These are phyloP conservation scores for Podarcis muralis DNA, from an alignment of 2,113 vertebrate species.

Conservation along the genomic window DNA sequence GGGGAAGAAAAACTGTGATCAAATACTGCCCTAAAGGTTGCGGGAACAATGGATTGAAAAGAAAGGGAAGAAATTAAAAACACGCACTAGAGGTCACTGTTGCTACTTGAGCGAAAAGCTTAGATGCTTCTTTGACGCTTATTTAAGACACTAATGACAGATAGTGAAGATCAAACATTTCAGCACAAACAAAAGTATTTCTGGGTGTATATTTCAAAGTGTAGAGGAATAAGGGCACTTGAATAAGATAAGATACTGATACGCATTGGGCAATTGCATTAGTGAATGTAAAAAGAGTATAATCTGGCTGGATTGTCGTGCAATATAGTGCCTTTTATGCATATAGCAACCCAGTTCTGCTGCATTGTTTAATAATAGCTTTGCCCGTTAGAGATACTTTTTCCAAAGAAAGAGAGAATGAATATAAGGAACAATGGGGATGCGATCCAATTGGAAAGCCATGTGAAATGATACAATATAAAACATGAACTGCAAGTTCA, in stretches of 20 bases:
- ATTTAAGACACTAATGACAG: slow-evolving; percentile 41
- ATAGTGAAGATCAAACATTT: slow-evolving; percentile 60
- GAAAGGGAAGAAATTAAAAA: slow-evolving; percentile 65
- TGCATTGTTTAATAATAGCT: slow-evolving; percentile 59
- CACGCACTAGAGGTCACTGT: slow-evolving; percentile 86
- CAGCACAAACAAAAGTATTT: slow-evolving; percentile 37
- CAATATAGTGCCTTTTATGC: slow-evolving; percentile 46
- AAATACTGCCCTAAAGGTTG: slow-evolving; percentile 76
- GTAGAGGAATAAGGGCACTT: slow-evolving; percentile 53
- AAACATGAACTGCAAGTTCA: slow-evolving; percentile 18
- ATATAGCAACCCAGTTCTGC: slow-evolving; percentile 54
- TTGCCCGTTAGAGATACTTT: slow-evolving; percentile 55
- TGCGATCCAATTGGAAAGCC: slow-evolving; percentile 51
- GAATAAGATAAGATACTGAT: slow-evolving; percentile 55
- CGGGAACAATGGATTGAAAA: slow-evolving; percentile 64
- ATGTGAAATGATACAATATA: slow-evolving; percentile 40
- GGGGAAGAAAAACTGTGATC: slow-evolving; percentile 59
- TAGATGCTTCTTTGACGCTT: slow-evolving; percentile 40
- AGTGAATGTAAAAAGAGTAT: not conserved
- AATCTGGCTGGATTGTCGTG: slow-evolving; percentile 22
- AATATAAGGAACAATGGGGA: slow-evolving; percentile 52
- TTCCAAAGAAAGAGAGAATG: slow-evolving; percentile 43
- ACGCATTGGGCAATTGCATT: slow-evolving; percentile 8
- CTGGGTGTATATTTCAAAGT: slow-evolving; percentile 58
- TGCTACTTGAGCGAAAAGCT: slow-evolving; percentile 75